Evolutionary conservation across 2,113 vertebrate species (phyloP), one percentile per base, ranked within the genome.

Genomic region (Castor canadensis): DNA sequence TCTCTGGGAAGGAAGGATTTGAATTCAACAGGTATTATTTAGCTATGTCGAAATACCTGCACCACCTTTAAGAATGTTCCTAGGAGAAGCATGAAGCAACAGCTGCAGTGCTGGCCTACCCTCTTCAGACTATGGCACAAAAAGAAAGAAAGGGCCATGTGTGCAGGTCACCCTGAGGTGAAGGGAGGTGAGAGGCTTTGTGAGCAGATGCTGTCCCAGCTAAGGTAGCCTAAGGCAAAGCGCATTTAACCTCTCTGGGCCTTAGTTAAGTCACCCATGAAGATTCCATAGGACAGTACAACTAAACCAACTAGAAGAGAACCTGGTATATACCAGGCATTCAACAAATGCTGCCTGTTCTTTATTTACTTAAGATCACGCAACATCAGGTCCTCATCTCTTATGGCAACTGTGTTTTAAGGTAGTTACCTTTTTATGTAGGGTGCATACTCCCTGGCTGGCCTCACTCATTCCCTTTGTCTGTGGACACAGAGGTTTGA

Each of bases 1-100:
- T 94, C 83, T 96, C 93, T 82, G 45, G 85, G 87, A 87, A 47
- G 77, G 24, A 76, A n/a, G 8, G 24, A 89, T 96, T 97, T 97
- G 81, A 72, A 64, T 87, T 84, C 49, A 94, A 66, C 2, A 76
- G 43, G 22, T 87, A 66, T 54, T 83, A 54, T 24, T 76, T 24
- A 79, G 69, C 47, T 49, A 40, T 2, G 10, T 71, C 80, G 56
- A 49, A 71, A 60, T 52, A 3, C n/a, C 79, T 26, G 76, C 1
- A 43, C 10, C 35, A 32, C 40, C 35, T 93, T 89, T 49, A 35
- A 49, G 87, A 64, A 38, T 47, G 77, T 19, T 75, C 92, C 40
- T n/a, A 81, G 85, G 40, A 66, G 32, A 45, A 49, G 0, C 0
- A 9, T 3, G 15, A 71, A 90, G 24, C 64, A 64, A 69, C 62